A percentile compares a stretch with the other conserved stretches of the same genome.
phyloP scores from a whole-genome alignment of 2,113 vertebrate species.

The Vidua chalybeata region DNA sequence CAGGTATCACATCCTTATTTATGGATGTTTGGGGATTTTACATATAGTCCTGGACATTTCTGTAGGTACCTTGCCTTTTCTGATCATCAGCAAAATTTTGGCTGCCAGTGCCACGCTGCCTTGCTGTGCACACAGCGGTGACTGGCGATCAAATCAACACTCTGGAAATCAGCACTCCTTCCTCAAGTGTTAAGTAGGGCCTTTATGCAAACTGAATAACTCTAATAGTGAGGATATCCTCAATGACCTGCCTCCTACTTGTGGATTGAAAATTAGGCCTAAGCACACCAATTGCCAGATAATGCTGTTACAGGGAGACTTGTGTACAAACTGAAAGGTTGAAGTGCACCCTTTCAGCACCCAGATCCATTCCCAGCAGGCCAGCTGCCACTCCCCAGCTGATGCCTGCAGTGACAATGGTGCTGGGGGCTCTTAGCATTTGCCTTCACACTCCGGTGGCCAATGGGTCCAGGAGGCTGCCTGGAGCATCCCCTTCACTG shows the following conservation, averaged over 20 bases:
- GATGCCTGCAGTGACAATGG: background rate
- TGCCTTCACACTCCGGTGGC: slow-evolving; percentile 70
- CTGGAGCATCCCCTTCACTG: slow-evolving; percentile 79
- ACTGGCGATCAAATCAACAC: slow-evolving; percentile 53
- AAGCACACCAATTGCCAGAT: slow-evolving; percentile 76
- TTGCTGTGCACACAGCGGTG: background rate
- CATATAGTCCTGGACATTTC: background rate
- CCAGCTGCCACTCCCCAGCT: background rate
- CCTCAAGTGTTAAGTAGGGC: slow-evolving; percentile 74
- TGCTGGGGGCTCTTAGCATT: slow-evolving; percentile 63
- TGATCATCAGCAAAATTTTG: background rate
- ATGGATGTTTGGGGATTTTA: background rate
- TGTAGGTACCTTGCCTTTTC: background rate
- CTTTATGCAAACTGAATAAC: slow-evolving; percentile 74
- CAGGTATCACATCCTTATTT: background rate
- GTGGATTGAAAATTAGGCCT: slow-evolving; percentile 73
- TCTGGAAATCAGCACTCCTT: slow-evolving; percentile 68
- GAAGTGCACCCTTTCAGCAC: slow-evolving; percentile 87
- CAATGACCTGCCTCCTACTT: slow-evolving; percentile 76
- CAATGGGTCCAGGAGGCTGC: slow-evolving; percentile 73
- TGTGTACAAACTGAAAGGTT: slow-evolving; percentile 83
- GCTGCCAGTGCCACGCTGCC: background rate
- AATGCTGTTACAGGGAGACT: slow-evolving; percentile 65
- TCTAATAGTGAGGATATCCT: slow-evolving; percentile 75
- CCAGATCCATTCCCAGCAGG: slow-evolving; percentile 44